These are phyloP conservation scores for Hyles lineata DNA, from an alignment of 2,888 invertebrate genomes.

Conservation along the genomic window DNA sequence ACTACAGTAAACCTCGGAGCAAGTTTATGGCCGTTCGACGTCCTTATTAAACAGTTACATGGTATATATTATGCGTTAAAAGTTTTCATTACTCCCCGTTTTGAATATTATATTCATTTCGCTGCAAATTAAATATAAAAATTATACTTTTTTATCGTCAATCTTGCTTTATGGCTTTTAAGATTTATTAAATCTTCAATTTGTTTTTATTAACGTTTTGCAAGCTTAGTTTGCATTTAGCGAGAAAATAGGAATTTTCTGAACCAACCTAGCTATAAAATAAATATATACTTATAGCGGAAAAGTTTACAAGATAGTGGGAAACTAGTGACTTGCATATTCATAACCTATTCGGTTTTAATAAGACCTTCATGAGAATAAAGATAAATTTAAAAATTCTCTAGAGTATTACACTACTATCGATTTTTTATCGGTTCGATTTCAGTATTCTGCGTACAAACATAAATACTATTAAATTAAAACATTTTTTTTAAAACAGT, in stretches of 20 bases:
- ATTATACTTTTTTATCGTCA: conserved; percentile 1
- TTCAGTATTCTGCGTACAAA: too few relatives aligned
- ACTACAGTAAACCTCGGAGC: conserved; percentile 33
- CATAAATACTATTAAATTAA: too few relatives aligned
- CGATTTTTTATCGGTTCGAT: too few relatives aligned
- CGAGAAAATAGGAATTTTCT: neutral
- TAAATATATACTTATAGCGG: too few relatives aligned
- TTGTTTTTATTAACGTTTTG: neutral
- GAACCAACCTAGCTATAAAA: neutral
- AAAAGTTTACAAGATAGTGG: too few relatives aligned
- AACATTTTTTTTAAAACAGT: too few relatives aligned
- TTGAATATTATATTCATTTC: neutral
- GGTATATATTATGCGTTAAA: conserved; percentile 29
- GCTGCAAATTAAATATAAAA: neutral
- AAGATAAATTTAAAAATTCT: too few relatives aligned
- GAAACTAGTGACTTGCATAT: too few relatives aligned
- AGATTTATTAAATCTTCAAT: neutral
- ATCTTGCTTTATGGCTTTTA: neutral
- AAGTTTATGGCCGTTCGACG: conserved; percentile 31
- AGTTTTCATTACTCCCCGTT: conserved; percentile 7
- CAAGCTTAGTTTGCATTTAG: neutral
- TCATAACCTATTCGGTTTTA: too few relatives aligned
- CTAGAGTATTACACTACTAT: too few relatives aligned
- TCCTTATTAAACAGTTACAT: conserved; percentile 44
- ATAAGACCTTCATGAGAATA: too few relatives aligned